These are phyloP conservation scores for Larimichthys polyactis DNA, from an alignment of 2,113 vertebrate genomes.

Conservation along the genomic window DNA sequence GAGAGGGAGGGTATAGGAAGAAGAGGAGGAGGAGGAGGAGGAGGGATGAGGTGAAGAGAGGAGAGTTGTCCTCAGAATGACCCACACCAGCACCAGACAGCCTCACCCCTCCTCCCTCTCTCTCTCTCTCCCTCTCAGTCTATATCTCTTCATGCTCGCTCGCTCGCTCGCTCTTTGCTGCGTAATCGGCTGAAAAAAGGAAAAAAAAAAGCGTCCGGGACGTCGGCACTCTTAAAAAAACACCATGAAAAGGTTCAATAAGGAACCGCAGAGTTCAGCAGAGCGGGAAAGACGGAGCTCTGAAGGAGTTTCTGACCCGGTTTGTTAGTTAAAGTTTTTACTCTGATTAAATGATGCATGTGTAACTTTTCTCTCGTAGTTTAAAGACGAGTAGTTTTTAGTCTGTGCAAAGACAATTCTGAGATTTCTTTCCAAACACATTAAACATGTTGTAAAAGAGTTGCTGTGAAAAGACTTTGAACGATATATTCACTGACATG, in stretches of 20 bases:
- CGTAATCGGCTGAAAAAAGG: conserved; percentile 55
- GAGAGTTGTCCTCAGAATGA: conserved; percentile 74
- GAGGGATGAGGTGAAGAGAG: conserved; percentile 38
- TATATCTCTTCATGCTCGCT: conserved; percentile 15
- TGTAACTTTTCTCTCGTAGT: too few relatives aligned
- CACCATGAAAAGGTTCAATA: not conserved
- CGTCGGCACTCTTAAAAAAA: conserved; percentile 30
- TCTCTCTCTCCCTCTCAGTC: not conserved
- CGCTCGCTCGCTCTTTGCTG: conserved; percentile 55
- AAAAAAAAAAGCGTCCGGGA: not conserved
- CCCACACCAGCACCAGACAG: conserved; percentile 68
- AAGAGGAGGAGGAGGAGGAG: conserved; percentile 1
- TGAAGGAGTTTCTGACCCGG: too few relatives aligned
- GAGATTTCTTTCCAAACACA: too few relatives aligned
- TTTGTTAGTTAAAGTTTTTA: too few relatives aligned
- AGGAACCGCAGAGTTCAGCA: not conserved
- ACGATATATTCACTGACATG: too few relatives aligned
- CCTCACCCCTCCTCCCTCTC: not conserved
- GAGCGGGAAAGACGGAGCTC: too few relatives aligned
- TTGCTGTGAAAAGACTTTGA: too few relatives aligned
- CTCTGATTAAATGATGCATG: too few relatives aligned
- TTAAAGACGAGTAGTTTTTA: too few relatives aligned
- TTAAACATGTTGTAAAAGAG: too few relatives aligned
- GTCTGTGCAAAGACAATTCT: too few relatives aligned
- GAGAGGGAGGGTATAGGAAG: conserved; percentile 5